Base-by-base conservation (phyloP, 2,113 vertebrate genomes). In the Callaeas wilsoni region DNA sequence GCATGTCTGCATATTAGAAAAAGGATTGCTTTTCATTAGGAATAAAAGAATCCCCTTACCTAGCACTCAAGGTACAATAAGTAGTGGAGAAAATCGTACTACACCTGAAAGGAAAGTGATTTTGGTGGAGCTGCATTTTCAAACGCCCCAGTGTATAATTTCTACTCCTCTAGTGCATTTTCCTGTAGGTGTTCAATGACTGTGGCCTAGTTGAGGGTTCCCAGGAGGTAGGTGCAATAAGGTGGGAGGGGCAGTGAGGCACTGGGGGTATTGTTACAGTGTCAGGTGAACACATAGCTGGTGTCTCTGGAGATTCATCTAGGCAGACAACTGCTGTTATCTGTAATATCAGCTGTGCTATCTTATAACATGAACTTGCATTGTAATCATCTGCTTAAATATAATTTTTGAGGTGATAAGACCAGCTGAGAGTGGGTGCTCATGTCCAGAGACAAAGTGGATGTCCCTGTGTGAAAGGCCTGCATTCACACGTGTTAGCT, bases 181-280 rank as follows among this genome's bases (percentile, higher is more conserved):
- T 59, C 35, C 71, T 42, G 9, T 15, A 7, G 2, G 0, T 2
- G 4, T 26, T 57, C 60, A 42, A 2, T 42, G 39, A 26, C 0
- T 19, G 26, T 23, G 29, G 39, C 52, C 29, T 4, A 1, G 39
- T 2, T 57, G 46, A 5, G 5, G 20, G 30, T 35, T 42, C 30
- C 57, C 53, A 33, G 41, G 32, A 23, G 6, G 35, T 35, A 42
- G 29, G 4, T 32, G 56, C 21, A 9, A 2, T 23, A 15, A 2
- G 11, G 19, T 42, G 37, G 39, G 25, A 9, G 3, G 10, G 9
- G 16, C n/a, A 64, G 37, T 1, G 4, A 65, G 78, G 52, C 14
- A 13, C 4, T 13, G 20, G 11, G 46, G 30, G 16, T 68, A 19
- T 12, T 9, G 25, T 47, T 70, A 44, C n/a, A 33, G 74, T 23